Evolutionary conservation across 2,888 invertebrate species (phyloP).

Genomic region (Candidula unifasciata): DNA sequence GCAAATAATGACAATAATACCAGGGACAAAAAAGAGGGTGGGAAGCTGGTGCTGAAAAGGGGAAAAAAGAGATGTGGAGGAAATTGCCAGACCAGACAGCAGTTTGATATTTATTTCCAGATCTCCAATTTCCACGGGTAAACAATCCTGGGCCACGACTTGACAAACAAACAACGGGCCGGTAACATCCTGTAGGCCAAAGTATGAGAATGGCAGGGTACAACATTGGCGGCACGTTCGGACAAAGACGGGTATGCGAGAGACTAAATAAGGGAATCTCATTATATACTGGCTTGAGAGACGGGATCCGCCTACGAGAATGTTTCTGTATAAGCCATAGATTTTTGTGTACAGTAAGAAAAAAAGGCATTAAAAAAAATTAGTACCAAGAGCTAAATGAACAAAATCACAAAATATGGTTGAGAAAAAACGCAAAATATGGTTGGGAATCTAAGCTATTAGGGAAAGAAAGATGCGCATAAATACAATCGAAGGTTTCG

Average conservation of each 20-base stretch:
- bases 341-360: too few species aligned
- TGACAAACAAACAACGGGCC: conserved; percentile 40
- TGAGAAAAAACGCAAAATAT: too few species aligned
- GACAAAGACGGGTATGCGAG: conserved; percentile 34
- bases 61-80: conserved; percentile 5
- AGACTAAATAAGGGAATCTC: conserved; percentile 19
- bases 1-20: conserved; percentile 32
- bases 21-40: not conserved
- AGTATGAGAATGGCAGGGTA: conserved; percentile 25
- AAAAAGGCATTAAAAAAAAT: too few species aligned
- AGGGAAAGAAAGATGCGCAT: too few species aligned
- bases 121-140: conserved; percentile 48
- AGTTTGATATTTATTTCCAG: conserved; percentile 41
- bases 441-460: too few species aligned
- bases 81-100: conserved; percentile 36
- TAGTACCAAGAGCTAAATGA: too few species aligned
- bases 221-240: conserved; percentile 36
- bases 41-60: not conserved
- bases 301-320: not conserved
- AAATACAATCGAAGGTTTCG: too few species aligned
- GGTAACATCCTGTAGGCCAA: conserved; percentile 27
- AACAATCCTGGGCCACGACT: conserved; percentile 36
- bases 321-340: not conserved
- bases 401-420: too few species aligned
- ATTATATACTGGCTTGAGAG: not conserved